Percentiles rank a stretch among this genome's conserved stretches.
phyloP scores from a whole-genome alignment of 2,888 invertebrate species.

The Synanthedon andrenaeformis region DNA sequence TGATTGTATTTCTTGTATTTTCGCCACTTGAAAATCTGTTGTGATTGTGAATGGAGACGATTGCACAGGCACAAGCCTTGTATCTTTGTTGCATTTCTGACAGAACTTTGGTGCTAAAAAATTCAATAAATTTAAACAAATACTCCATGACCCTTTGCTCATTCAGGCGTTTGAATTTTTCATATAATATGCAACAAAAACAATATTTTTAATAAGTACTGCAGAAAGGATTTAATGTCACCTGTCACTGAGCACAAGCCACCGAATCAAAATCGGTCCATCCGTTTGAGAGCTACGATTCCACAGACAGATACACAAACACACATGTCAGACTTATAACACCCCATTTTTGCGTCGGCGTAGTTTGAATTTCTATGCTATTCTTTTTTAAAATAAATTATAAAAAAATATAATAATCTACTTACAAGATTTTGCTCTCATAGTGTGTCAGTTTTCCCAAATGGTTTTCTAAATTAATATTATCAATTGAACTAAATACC shows the following conservation, averaged over 20 bases:
- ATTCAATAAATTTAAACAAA: background rate
- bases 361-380: background rate
- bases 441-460: too few species aligned
- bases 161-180: background rate
- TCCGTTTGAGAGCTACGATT: too few species aligned
- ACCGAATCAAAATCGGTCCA: too few species aligned
- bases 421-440: too few species aligned
- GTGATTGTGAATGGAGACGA: constrained; percentile 80
- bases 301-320: too few species aligned
- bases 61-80: constrained; percentile 74
- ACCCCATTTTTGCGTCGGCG: too few species aligned
- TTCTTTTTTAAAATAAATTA: background rate
- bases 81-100: constrained; percentile 67
- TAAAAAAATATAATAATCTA: background rate
- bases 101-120: constrained; percentile 68
- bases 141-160: constrained; percentile 9
- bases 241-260: too few species aligned
- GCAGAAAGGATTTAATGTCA: too few species aligned
- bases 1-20: constrained; percentile 85
- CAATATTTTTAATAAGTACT: background rate
- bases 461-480: too few species aligned
- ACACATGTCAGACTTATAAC: too few species aligned
- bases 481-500: constrained; percentile 20
- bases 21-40: constrained; percentile 82
- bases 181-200: background rate